Evolutionary conservation across 2,888 invertebrate genomes (phyloP), one percentile per base, ranked within the genome.

Genomic region (Gnatocerus cornutus): DNA sequence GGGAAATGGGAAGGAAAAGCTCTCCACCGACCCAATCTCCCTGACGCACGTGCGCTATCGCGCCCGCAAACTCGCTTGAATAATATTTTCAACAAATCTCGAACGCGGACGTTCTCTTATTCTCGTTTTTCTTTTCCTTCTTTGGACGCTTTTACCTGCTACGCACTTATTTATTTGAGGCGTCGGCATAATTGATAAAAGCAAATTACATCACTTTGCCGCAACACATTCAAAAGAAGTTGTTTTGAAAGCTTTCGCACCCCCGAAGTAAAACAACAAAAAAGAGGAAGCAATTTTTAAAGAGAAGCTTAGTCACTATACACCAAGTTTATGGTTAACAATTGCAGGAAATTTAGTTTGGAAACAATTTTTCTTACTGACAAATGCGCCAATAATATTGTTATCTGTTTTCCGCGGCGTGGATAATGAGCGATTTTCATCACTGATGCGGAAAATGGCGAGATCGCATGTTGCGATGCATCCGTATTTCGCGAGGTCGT

Each of bases 1-100:
- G 79, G 80, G 82, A 82, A 83, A 83, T 82, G 81, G 81, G 77
- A 79, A 80, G 81, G 81, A 82, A 83, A 82, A 81, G 79, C 81
- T 79, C 78, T 79, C 77, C 75, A 68, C 74, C 74, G 75, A 74
- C 76, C 77, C 78, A 79, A 79, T 78, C 76, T 79, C 73, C 73
- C 71, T 73, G 68, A 74, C 73, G 76, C 73, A 76, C 77, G 77
- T 78, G 75, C 69, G 72, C 74, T 77, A 76, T 75, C 76, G 66
- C 69, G 70, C 75, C 62, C 68, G 41, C 59, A 59, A 59, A 61
- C 61, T 52, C 63, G 37, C 46, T 61, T 65, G 52, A 66, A 71
- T 66, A 66, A 71, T 69, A 71, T 69, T 71, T 71, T 69, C 69
- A 69, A 53, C 66, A 66, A 71, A 71, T 69, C 69, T 69, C 52